phyloP scores from a whole-genome alignment of 2,797 vertebrate species.

The Apogon hyalosoma region DNA sequence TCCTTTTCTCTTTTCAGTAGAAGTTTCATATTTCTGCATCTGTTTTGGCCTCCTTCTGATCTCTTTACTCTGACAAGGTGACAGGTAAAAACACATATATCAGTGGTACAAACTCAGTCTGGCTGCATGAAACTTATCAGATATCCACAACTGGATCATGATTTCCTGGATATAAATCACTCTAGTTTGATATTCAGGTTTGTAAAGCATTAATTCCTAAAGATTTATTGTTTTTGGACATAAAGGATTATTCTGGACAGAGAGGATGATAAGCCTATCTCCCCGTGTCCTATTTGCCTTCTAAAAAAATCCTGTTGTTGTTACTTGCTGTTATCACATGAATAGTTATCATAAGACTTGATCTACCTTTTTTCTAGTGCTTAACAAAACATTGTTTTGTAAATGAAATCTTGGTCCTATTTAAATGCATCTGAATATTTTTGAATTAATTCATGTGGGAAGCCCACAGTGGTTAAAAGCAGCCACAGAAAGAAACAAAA shows the following conservation, averaged over 20 bases:
- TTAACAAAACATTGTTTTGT: slow-evolving; percentile 54
- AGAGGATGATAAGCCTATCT: slow-evolving; percentile 31
- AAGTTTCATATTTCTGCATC: slow-evolving; percentile 13
- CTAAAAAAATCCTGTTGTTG: slow-evolving; percentile 31
- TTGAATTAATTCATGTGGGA: slow-evolving; percentile 49
- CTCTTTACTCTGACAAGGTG: slow-evolving; percentile 13
- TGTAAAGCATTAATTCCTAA: slow-evolving; percentile 38
- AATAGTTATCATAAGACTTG: slow-evolving; percentile 46
- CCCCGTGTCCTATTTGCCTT: slow-evolving; percentile 41
- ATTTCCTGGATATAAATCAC: slow-evolving; percentile 25
- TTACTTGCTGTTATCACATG: slow-evolving; percentile 51
- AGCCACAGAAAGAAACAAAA: slow-evolving; percentile 21
- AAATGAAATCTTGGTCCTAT: slow-evolving; percentile 57
- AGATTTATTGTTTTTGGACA: slow-evolving; percentile 36
- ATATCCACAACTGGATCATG: slow-evolving; percentile 9
- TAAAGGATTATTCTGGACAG: slow-evolving; percentile 31
- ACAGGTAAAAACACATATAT: slow-evolving; percentile 17
- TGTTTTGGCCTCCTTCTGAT: not conserved
- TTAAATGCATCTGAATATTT: slow-evolving; percentile 56
- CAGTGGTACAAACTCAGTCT: not conserved
- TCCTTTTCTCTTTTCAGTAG: slow-evolving; percentile 24
- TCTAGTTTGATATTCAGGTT: slow-evolving; percentile 34
- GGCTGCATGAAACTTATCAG: slow-evolving; percentile 27
- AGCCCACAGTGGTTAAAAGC: slow-evolving; percentile 32
- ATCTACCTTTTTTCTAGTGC: slow-evolving; percentile 42